Evolutionary conservation across 2,797 vertebrate genomes (phyloP), one percentile per base, ranked within the genome.

Genomic region (Tolypeutes matacus): DNA sequence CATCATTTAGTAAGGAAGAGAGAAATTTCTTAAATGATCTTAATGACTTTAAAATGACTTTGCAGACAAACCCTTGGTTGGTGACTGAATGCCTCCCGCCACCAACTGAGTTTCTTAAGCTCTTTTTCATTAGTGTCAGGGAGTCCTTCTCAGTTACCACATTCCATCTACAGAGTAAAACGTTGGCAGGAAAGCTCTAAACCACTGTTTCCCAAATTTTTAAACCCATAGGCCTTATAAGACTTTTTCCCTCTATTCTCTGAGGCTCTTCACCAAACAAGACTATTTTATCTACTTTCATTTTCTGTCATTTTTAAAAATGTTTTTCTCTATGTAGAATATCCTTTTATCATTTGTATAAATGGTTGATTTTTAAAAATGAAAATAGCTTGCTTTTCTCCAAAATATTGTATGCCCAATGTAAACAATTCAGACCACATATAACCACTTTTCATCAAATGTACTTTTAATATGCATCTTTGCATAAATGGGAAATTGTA

Each of bases 301-400:
- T 75, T 89, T 94, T 85, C 51, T 92, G 60, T 53, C 34, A 72
- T 72, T 89, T 89, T 85, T 90, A 89, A 86, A 94, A 72, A 65
- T 46, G 10, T 6, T 83, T 78, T 75, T 31, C 51, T 53, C 2
- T 67, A 67, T 39, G 23, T 86, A 49, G 39, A 89, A 83, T 83
- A 60, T 56, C 42, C 21, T 93, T 91, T 64, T 69, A 18, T 56
- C 23, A 77, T 86, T 87, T 82, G 81, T 72, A 46, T 11, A 90
- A 93, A 81, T 65, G 49, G 4, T n/a, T 77, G 20, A 36, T 78
- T 69, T 73, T 46, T 49, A 5, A 58, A 95, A 87, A 81, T n/a
- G 39, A 91, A 94, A 95, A 83, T 64, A 94, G 65, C 64, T 93
- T 89, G 46, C 27, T 65, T 89, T 91, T 93, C 65, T 93, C 56